Evolutionary conservation across 2,113 vertebrate species (phyloP), one percentile per base, ranked within the genome.

Genomic region (Phalacrocorax aristotelis): DNA sequence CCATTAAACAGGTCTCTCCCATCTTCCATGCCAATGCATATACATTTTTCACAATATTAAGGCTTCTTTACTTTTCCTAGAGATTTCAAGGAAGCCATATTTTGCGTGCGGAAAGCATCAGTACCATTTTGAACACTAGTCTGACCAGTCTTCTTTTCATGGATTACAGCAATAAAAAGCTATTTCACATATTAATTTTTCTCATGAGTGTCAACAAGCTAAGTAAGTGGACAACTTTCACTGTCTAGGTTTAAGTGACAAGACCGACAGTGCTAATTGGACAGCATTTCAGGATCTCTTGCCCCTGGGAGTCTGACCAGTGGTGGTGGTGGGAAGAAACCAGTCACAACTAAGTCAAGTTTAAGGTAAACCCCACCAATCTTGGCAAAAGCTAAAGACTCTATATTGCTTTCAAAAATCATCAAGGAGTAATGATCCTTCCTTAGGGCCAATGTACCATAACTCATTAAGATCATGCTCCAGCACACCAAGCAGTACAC

Each of bases 281-380:
- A 48, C 14, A 62, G 34, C 52, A 38, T 46, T 44, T 44, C 49
- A 76, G 25, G 29, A 54, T 36, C 40, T 76, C 26, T 3, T 34
- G 23, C 25, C n/a, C 13, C 48, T 27, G 17, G 7, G 8, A 77
- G 13, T 0, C 8, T 0, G 2, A 51, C n/a, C 40, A 26, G n/a
- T 29, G 2, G 38, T 29, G 2, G 42, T 8, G 6, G 25, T 27
- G 3, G 38, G 9, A 78, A 75, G 11, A 90, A 75, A 51, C 16
- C 10, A n/a, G 23, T 3, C 40, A 78, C 46, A 78, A 19, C 25
- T 22, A 74, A 52, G 9, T 40, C 10, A 60, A 62, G 20, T 64
- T 68, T 26, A 57, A 81, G 9, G 42, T 48, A 71, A 62, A 61
- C 10, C 5, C 23, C 46, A 49, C 6, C 7, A 13, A 26, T 25